Conservation (phyloP, 2,888 invertebrate species). For the Eilema sororculum region DNA sequence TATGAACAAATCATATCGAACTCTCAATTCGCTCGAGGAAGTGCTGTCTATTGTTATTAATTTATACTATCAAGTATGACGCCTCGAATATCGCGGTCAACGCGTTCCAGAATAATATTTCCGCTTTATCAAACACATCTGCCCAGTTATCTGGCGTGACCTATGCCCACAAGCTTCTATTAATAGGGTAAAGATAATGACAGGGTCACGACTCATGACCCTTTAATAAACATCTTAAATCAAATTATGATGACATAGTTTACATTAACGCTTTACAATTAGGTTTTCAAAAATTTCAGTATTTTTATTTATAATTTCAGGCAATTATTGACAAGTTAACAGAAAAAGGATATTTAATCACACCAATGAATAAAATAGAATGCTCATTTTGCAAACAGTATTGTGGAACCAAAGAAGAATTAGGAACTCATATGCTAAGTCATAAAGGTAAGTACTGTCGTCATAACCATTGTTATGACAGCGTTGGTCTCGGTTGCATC, state of each 20-base stretch:
- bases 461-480: not conserved
- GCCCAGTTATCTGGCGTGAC: too few relatives aligned
- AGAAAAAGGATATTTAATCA: conserved; percentile 72
- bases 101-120: too few relatives aligned
- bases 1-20: too few relatives aligned
- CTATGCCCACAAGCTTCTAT: too few relatives aligned
- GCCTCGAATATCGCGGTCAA: too few relatives aligned
- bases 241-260: not conserved
- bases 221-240: too few relatives aligned
- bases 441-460: conserved; percentile 69
- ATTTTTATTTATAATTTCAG: conserved; percentile 58
- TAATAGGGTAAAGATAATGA: too few relatives aligned
- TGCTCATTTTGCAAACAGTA: conserved; percentile 73
- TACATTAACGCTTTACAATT: not conserved
- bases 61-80: too few relatives aligned
- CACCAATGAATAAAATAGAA: conserved; percentile 62
- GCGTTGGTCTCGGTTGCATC: not conserved
- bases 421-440: conserved; percentile 63
- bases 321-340: conserved; percentile 73
- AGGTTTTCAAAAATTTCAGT: not conserved
- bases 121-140: too few relatives aligned
- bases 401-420: conserved; percentile 71
- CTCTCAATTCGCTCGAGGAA: too few relatives aligned
- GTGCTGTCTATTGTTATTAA: too few relatives aligned
- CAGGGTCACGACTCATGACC: too few relatives aligned